Evolutionary conservation across 2,113 vertebrate species (phyloP).

Genomic region (Nematolebias whitei): DNA sequence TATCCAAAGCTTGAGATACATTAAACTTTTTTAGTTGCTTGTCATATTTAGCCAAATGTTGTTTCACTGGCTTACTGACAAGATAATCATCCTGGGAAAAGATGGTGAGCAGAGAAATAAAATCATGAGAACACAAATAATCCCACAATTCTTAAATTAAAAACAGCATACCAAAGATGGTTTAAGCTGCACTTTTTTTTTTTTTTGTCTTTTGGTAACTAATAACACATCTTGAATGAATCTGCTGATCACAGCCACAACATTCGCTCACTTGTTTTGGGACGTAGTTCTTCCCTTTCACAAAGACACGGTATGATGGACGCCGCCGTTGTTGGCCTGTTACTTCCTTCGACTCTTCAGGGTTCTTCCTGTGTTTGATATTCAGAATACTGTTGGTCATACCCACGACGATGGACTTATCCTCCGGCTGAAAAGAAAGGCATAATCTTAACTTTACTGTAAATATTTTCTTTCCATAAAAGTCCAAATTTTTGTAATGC

Average conservation of each 20-base stretch:
- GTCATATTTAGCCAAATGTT: constrained; percentile 89
- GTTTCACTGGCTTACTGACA: constrained; percentile 86
- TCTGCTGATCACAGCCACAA: not conserved
- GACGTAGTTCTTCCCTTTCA: constrained; percentile 90
- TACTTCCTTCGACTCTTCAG: constrained; percentile 78
- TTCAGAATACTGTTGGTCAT: constrained; percentile 95
- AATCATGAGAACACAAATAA: not conserved
- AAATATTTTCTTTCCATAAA: not conserved
- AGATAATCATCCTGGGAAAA: constrained; percentile 88
- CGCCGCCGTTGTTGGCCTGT: constrained; percentile 69
- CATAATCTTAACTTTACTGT: constrained; percentile 11
- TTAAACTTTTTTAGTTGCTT: constrained; percentile 88
- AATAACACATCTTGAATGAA: not conserved
- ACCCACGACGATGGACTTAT: constrained; percentile 90
- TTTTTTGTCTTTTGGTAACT: not conserved
- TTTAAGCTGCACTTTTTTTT: not conserved
- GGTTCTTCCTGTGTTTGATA: constrained; percentile 88
- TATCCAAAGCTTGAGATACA: constrained; percentile 92
- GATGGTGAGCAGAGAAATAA: not conserved
- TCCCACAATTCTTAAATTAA: not conserved
- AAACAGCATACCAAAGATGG: not conserved
- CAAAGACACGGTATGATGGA: constrained; percentile 86
- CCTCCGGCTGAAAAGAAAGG: constrained; percentile 83
- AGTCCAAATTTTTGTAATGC: too few relatives aligned
- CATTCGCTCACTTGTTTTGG: constrained; percentile 84